Evolutionary conservation across 2,113 vertebrate species (phyloP), one percentile per base, ranked within the genome.

Genomic region (Percina caprodes): DNA sequence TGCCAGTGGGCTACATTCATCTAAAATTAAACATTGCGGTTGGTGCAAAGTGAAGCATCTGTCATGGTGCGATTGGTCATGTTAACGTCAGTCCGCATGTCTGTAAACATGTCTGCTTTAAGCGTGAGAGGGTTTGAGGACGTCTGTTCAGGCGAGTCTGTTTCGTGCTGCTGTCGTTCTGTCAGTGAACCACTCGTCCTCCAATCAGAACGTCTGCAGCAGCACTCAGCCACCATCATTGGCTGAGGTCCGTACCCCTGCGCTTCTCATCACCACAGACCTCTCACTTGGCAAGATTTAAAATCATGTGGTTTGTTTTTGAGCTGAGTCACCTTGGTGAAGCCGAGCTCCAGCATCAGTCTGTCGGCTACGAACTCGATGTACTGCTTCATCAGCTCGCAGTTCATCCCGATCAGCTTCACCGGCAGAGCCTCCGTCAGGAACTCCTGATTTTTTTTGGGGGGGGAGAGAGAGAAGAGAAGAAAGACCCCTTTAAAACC

Each of bases 381-480:
- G 93, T 99, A 99, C 80, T 91, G 96, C 86, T 97, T 97, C 98
- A 99, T 99, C 83, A 99, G 90, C 9, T 92, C 90, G 58, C 97
- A 97, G 80, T 99, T 99, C 98, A 99, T 99, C 76, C 98, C 98
- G 11, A 99, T 99, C 74, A 99, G 95, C 46, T 99, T 98, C 9
- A 99, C 98, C 0, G 98, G 98, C 86, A 99, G 82, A 10, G 97
- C 96, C 62, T 98, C 93, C 0, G 97, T 99, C 93, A 99, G 94
- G 91, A 99, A 99, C 90, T 99, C 98, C 98, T 99, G 86, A 11
- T n/a, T n/a, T n/a, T n/a, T n/a, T n/a, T n/a, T 11, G 9, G 2
- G 2, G 39, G 9, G n/a, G n/a, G n/a, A n/a, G n/a, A n/a, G n/a
- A n/a, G n/a, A n/a, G n/a, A n/a, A n/a, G n/a, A n/a, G n/a, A n/a